A percentile compares a stretch with the other conserved stretches of the same genome.
phyloP scores from a whole-genome alignment of 2,888 invertebrate genomes.

The Rhaphigaster nebulosa region DNA sequence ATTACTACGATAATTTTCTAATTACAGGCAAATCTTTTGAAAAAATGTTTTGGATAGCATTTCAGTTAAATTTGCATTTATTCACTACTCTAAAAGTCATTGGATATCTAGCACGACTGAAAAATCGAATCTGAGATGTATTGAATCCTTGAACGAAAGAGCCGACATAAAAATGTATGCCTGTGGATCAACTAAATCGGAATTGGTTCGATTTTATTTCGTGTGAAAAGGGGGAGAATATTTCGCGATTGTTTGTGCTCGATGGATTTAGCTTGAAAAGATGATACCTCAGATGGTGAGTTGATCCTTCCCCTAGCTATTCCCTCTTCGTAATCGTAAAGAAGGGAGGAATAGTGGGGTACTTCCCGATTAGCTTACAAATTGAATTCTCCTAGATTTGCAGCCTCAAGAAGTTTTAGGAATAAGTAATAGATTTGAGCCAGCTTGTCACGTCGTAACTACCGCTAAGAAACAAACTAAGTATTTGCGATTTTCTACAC shows the following conservation, averaged over 20 bases:
- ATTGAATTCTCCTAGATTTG: slow-evolving; percentile 54
- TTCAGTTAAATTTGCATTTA: too few species aligned
- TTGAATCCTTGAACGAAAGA: neutral
- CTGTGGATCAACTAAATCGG: neutral
- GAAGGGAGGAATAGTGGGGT: slow-evolving; percentile 10
- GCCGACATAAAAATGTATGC: neutral
- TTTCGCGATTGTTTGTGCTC: neutral
- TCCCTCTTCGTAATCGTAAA: slow-evolving; percentile 39
- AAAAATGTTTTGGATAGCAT: too few species aligned
- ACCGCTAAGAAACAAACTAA: neutral
- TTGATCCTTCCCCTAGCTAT: neutral
- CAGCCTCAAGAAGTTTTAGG: neutral
- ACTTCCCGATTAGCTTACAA: slow-evolving; percentile 56
- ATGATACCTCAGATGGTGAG: slow-evolving; percentile 16
- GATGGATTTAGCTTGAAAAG: neutral
- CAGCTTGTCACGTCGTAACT: neutral
- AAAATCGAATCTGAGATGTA: neutral
- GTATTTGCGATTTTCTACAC: neutral
- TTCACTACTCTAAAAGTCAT: too few species aligned
- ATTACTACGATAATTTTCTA: too few species aligned
- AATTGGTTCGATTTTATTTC: slow-evolving; percentile 9
- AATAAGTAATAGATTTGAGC: neutral
- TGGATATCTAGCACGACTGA: neutral
- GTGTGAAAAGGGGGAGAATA: slow-evolving; percentile 5
- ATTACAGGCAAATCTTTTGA: too few species aligned